phyloP scores from a whole-genome alignment of 2,888 invertebrate genomes.

The Hypsopygia costalis region DNA sequence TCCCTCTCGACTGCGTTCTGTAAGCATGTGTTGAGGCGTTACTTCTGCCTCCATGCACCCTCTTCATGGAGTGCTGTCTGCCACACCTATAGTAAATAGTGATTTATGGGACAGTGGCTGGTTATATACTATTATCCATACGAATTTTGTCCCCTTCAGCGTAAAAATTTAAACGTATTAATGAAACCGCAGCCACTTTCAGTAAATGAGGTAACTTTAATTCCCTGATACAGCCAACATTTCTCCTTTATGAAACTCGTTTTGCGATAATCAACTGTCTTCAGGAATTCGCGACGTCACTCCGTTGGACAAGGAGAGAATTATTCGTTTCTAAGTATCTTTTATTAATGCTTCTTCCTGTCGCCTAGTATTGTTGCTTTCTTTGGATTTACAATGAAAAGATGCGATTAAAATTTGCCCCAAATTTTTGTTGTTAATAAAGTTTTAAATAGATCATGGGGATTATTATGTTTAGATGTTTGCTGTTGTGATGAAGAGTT shows the following conservation, averaged over 20 bases:
- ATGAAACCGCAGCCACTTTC: too few species aligned
- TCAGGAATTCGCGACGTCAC: constrained; percentile 49
- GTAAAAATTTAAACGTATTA: too few species aligned
- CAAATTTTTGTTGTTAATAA: not conserved
- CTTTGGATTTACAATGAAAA: not conserved
- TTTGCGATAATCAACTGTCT: constrained; percentile 60
- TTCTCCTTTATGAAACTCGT: constrained; percentile 40
- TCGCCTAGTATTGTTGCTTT: not conserved
- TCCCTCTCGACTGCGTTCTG: too few species aligned
- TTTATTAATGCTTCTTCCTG: constrained; percentile 39
- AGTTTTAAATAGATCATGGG: not conserved
- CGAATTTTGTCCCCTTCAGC: too few species aligned
- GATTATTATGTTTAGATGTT: not conserved
- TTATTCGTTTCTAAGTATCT: constrained; percentile 47
- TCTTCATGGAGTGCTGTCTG: too few species aligned
- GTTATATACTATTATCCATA: too few species aligned
- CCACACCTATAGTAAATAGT: too few species aligned
- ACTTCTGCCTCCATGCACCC: too few species aligned
- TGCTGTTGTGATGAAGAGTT: not conserved
- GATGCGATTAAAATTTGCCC: not conserved
- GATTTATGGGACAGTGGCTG: too few species aligned
- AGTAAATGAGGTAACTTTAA: constrained; percentile 3
- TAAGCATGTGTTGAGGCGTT: too few species aligned
- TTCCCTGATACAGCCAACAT: constrained; percentile 14
- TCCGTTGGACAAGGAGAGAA: constrained; percentile 32